Base-by-base conservation (phyloP, 2,797 vertebrate genomes). In the Tauraco hartlaubi region DNA sequence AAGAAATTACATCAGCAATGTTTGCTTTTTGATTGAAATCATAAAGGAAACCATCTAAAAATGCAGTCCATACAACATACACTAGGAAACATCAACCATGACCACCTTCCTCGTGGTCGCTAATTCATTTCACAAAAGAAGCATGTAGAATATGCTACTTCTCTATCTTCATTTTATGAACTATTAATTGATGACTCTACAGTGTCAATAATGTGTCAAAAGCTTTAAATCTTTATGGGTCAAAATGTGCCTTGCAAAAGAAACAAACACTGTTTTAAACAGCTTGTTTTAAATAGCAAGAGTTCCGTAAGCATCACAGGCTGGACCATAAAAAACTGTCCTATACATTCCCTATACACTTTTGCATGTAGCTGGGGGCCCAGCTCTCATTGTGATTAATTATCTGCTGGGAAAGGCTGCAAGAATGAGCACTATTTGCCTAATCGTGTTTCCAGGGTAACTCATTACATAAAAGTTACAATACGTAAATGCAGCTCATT, bases 391-490 rank as follows among this genome's bases (percentile, higher is more conserved):
- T 90, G 90, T 92, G 92, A 95, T 96, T 96, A 95, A 93, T 97
- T 96, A 96, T 96, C 72, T 96, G 90, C 91, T 79, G 75, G 91
- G 90, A 95, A 94, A 94, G 79, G 83, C 86, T 84, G 87, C 78
- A 94, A 84, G 68, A 93, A 90, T 17, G 58, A 93, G 90, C 76
- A 90, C 86, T 92, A 88, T 90, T 94, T 95, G 88, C 94, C 90
- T 96, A 96, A 96, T 92, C 91, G 93, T 94, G 92, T 95, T 96
- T 94, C 96, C 94, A 95, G 85, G 93, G 92, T 88, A 97, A 96
- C 88, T 96, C 94, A 92, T 94, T 92, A 69, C 76, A 92, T 89
- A 96, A 93, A 84, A 96, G 92, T 91, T 94, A 95, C 82, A 94
- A 93, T 92, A 96, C 55, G 87, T 86, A 96, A 95, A 91, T 71